Evolutionary conservation across 2,888 invertebrate species (phyloP).

Genomic region (Eueremaeus valkanovi): DNA sequence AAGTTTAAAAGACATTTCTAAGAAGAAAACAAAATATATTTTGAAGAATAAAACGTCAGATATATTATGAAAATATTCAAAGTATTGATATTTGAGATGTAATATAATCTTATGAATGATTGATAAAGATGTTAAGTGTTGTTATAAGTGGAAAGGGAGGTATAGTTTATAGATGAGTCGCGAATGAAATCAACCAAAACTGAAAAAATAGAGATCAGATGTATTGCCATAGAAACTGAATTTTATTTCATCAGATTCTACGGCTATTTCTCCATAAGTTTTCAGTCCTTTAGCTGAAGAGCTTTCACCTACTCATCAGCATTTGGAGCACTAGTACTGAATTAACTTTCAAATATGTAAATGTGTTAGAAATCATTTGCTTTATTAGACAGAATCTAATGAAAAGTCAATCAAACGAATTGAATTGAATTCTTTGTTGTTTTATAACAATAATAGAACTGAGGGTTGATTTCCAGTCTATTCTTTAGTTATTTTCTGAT

Average conservation of each 20-base stretch:
- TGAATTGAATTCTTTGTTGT: not conserved
- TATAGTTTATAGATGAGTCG: not conserved
- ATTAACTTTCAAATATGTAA: too few species aligned
- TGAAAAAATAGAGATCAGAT: not conserved
- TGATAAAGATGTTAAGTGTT: not conserved
- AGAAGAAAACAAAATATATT: too few species aligned
- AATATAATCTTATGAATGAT: not conserved
- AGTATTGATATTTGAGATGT: not conserved
- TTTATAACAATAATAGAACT: not conserved
- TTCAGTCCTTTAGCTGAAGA: too few species aligned
- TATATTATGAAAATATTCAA: too few species aligned
- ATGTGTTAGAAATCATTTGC: too few species aligned
- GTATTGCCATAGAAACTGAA: slow-evolving; percentile 26
- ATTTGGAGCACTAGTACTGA: too few species aligned
- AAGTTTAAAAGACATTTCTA: too few species aligned
- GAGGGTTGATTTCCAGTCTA: not conserved
- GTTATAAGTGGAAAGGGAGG: slow-evolving; percentile 2
- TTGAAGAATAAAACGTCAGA: too few species aligned
- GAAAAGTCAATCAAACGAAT: too few species aligned
- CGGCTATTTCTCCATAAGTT: not conserved
- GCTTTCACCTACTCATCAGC: too few species aligned
- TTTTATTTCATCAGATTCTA: not conserved
- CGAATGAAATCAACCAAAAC: not conserved
- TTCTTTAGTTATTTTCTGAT: too few species aligned
- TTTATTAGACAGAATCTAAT: too few species aligned